phyloP scores from a whole-genome alignment of 2,797 vertebrate species.

The Eulemur rubriventer region DNA sequence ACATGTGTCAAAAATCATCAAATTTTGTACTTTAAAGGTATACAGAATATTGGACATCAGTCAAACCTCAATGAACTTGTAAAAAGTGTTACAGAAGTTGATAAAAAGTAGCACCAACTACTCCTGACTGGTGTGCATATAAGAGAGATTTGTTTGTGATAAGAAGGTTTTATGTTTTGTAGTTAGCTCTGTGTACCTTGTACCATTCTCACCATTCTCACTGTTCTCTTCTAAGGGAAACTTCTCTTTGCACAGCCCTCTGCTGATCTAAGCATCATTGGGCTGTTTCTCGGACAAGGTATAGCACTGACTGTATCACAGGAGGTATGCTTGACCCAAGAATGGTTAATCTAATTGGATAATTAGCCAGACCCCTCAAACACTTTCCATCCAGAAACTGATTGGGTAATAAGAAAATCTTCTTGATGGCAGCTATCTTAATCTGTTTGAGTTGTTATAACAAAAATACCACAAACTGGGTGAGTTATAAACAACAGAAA shows the following conservation, averaged over 20 bases:
- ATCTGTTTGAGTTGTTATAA: neutral
- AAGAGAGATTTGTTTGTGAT: neutral
- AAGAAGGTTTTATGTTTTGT: neutral
- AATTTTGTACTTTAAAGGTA: neutral
- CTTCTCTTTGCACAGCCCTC: neutral
- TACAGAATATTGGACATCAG: neutral
- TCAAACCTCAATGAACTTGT: neutral
- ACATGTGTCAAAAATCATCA: neutral
- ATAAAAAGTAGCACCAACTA: neutral
- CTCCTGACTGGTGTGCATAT: neutral
- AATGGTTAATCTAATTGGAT: neutral
- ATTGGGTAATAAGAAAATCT: neutral
- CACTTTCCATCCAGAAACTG: neutral
- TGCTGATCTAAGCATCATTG: neutral
- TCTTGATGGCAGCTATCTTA: neutral
- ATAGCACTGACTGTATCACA: neutral
- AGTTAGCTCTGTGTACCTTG: neutral
- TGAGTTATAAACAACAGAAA: neutral
- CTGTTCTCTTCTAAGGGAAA: neutral
- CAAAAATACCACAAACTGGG: neutral
- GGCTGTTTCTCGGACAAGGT: neutral
- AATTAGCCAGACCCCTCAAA: neutral
- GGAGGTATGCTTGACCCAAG: neutral
- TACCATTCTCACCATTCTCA: neutral
- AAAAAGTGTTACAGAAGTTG: neutral